Evolutionary conservation across 2,888 invertebrate genomes (phyloP).

Genomic region (Epistrophella euchroma): DNA sequence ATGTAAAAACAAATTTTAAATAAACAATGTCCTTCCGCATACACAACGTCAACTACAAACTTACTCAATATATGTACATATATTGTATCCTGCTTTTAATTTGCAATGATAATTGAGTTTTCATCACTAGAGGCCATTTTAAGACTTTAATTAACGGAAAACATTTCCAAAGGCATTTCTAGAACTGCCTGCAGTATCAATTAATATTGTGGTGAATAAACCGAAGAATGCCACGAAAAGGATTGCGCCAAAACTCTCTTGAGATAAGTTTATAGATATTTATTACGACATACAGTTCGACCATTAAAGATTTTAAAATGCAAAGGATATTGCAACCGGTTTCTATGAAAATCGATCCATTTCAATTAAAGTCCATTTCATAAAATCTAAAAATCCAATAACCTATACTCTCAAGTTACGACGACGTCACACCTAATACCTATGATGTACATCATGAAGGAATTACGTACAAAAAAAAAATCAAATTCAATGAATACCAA

Average conservation of each 20-base stretch:
- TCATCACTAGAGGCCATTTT: constrained; percentile 9
- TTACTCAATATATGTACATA: not conserved
- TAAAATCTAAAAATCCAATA: constrained; percentile 10
- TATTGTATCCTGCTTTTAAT: constrained; percentile 6
- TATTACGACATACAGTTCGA: not conserved
- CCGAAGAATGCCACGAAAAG: not conserved
- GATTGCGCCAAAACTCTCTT: not conserved
- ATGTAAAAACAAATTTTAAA: not conserved
- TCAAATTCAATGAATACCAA: constrained; percentile 33
- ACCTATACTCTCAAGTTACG: not conserved
- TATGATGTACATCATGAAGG: not conserved
- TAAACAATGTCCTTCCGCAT: not conserved
- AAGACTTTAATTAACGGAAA: constrained; percentile 15
- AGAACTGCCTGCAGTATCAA: constrained; percentile 12
- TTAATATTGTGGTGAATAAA: not conserved
- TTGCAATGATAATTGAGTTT: constrained; percentile 24
- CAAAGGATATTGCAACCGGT: not conserved
- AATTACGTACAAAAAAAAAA: not conserved
- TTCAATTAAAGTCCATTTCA: constrained; percentile 11
- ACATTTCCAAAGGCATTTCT: constrained; percentile 14
- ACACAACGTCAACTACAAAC: not conserved
- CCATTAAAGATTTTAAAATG: not conserved
- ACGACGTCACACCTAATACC: not conserved
- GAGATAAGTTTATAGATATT: not conserved
- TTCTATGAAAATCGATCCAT: constrained; percentile 8